Evolutionary conservation across 2,113 vertebrate genomes (phyloP).

Genomic region (Phyllostomus hastatus): DNA sequence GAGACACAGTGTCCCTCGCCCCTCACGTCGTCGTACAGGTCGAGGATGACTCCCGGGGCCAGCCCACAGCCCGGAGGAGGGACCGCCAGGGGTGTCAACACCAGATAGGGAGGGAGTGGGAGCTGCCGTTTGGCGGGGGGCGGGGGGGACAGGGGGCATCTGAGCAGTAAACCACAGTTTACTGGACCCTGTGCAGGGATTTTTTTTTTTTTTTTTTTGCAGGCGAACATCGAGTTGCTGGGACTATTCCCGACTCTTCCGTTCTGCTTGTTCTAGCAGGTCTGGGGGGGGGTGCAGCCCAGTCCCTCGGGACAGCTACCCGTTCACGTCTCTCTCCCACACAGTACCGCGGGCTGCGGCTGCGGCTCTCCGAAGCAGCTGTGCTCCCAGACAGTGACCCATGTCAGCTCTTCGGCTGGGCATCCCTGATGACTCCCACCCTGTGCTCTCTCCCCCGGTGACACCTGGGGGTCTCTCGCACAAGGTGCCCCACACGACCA

Average conservation of each 20-base stretch:
- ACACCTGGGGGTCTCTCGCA: too few relatives aligned
- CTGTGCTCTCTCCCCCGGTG: too few relatives aligned
- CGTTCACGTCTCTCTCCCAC: background rate
- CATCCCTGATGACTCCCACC: too few relatives aligned
- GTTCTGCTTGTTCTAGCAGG: background rate
- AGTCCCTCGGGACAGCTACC: background rate
- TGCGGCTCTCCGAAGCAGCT: background rate
- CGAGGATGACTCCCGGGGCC: background rate
- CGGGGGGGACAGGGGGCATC: background rate
- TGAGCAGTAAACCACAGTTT: background rate
- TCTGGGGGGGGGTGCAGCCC: background rate
- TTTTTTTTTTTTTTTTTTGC: too few relatives aligned
- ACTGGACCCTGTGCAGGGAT: background rate
- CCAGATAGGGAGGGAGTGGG: background rate
- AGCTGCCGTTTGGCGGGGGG: background rate
- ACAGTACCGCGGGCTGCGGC: background rate
- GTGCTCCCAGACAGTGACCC: background rate
- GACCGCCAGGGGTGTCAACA: background rate
- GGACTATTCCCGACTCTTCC: background rate
- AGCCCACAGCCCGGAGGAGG: background rate
- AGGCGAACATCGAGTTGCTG: background rate
- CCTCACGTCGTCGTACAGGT: background rate
- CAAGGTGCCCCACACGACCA: too few relatives aligned
- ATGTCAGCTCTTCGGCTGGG: background rate
- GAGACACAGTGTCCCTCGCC: background rate